Percentiles rank a stretch among this genome's conserved stretches.
Evolutionary conservation across 2,888 invertebrate genomes (phyloP).

Genomic region (Pyralis farinalis): DNA sequence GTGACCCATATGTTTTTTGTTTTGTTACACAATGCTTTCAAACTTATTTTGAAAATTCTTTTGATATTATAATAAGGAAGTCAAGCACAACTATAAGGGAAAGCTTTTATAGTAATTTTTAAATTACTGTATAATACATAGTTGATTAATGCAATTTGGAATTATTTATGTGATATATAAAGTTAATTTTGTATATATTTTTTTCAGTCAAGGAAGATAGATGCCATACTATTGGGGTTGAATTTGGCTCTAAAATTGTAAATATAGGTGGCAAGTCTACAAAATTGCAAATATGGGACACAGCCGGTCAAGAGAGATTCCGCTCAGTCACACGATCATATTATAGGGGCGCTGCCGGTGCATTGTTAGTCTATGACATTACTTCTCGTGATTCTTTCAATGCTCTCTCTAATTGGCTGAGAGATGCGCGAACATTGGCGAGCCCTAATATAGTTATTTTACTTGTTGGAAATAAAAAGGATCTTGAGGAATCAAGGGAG

Average conservation of each 20-base stretch:
- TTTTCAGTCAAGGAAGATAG: constrained; percentile 88
- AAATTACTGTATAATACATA: too few relatives aligned
- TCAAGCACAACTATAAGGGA: too few relatives aligned
- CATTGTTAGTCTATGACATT: constrained; percentile 93
- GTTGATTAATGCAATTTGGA: too few relatives aligned
- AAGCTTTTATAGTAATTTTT: too few relatives aligned
- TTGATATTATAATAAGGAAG: too few relatives aligned
- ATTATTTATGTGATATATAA: too few relatives aligned
- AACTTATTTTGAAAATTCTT: too few relatives aligned
- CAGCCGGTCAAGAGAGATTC: constrained; percentile 98
- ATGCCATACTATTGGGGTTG: constrained; percentile 92
- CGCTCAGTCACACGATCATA: constrained; percentile 94
- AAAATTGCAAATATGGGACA: constrained; percentile 92
- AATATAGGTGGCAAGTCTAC: constrained; percentile 91
- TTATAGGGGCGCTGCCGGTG: constrained; percentile 95
- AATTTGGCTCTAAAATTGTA: constrained; percentile 92
- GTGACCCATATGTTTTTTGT: too few relatives aligned
- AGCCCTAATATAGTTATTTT: constrained; percentile 91
- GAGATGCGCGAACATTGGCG: constrained; percentile 89
- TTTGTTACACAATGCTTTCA: too few relatives aligned
- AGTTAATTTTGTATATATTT: too few relatives aligned
- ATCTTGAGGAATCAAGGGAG: constrained; percentile 89
- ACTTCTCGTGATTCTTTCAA: constrained; percentile 96
- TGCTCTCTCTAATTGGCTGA: constrained; percentile 92
- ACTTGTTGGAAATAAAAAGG: constrained; percentile 91